Percentiles rank a stretch among this genome's conserved stretches.
phyloP scores from a whole-genome alignment of 2,113 vertebrate species.

The Gymnarchus niloticus region DNA sequence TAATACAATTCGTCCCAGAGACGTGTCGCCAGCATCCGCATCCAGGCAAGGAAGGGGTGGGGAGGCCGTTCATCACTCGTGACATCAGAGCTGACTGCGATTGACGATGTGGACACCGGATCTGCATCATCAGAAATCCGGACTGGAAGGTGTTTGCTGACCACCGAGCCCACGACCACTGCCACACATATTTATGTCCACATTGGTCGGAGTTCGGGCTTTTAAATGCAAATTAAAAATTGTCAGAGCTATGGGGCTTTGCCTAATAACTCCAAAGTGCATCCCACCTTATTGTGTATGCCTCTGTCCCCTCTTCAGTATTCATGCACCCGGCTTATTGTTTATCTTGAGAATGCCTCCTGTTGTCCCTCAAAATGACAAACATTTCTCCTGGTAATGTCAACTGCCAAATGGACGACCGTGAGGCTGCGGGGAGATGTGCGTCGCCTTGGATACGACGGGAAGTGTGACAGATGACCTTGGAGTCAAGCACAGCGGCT shows the following conservation, averaged over 20 bases:
- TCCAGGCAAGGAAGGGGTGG: not conserved
- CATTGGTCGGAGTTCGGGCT: not conserved
- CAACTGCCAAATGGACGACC: not conserved
- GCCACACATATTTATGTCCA: too few species aligned
- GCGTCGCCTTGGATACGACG: conserved; percentile 6
- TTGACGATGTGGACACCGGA: too few species aligned
- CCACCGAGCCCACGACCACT: too few species aligned
- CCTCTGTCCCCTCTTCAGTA: not conserved
- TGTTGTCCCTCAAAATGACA: not conserved
- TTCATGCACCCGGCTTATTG: not conserved
- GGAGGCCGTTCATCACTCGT: not conserved
- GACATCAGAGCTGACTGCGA: not conserved
- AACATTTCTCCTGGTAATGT: not conserved
- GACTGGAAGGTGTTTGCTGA: too few species aligned
- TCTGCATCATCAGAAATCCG: too few species aligned
- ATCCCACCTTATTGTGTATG: not conserved
- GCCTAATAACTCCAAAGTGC: not conserved
- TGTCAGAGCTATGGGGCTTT: not conserved
- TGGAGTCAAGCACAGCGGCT: not conserved
- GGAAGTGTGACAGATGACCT: not conserved
- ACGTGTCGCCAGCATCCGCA: not conserved
- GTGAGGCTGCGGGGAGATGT: too few species aligned
- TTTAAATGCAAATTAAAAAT: not conserved
- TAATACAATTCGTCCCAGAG: not conserved
- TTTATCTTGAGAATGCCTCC: not conserved